A percentile compares a stretch with the other conserved stretches of the same genome.
Evolutionary conservation across 2,113 vertebrate species (phyloP).

Genomic region (Salminus brasiliensis): DNA sequence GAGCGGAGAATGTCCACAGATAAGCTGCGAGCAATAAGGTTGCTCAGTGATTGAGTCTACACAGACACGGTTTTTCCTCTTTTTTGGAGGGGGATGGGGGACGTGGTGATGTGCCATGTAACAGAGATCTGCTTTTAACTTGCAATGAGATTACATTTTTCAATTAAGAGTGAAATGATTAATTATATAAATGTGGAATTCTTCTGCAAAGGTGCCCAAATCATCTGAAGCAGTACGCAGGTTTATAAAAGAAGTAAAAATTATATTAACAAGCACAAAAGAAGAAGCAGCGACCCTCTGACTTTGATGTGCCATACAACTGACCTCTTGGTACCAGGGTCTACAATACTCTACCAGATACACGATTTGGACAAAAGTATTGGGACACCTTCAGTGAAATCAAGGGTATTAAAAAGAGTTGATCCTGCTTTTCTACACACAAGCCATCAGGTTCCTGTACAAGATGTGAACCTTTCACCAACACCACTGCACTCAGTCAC

Average conservation of each 20-base stretch:
- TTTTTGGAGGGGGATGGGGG: neutral
- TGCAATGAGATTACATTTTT: constrained; percentile 15
- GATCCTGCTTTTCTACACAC: too few relatives aligned
- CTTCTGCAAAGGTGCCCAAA: constrained; percentile 15
- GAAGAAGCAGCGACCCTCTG: neutral
- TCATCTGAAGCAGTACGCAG: neutral
- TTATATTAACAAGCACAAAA: neutral
- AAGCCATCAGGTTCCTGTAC: too few relatives aligned
- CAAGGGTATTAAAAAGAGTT: too few relatives aligned
- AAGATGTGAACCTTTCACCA: too few relatives aligned
- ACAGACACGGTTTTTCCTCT: constrained; percentile 3
- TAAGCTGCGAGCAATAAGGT: constrained; percentile 42
- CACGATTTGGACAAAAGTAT: too few relatives aligned
- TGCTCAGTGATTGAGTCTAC: constrained; percentile 31
- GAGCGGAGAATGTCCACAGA: constrained; percentile 20
- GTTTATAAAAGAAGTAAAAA: neutral
- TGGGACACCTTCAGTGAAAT: too few relatives aligned
- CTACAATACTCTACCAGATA: too few relatives aligned
- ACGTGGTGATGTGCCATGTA: constrained; percentile 5
- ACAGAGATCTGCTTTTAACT: constrained; percentile 23
- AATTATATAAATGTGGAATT: neutral
- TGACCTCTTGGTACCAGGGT: too few relatives aligned
- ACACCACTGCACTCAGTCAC: too few relatives aligned
- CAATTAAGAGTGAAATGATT: constrained; percentile 22
- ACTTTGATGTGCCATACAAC: too few relatives aligned